These are phyloP conservation scores for Cherax quadricarinatus DNA, from an alignment of 1,140 invertebrate genomes.

Conservation along the genomic window DNA sequence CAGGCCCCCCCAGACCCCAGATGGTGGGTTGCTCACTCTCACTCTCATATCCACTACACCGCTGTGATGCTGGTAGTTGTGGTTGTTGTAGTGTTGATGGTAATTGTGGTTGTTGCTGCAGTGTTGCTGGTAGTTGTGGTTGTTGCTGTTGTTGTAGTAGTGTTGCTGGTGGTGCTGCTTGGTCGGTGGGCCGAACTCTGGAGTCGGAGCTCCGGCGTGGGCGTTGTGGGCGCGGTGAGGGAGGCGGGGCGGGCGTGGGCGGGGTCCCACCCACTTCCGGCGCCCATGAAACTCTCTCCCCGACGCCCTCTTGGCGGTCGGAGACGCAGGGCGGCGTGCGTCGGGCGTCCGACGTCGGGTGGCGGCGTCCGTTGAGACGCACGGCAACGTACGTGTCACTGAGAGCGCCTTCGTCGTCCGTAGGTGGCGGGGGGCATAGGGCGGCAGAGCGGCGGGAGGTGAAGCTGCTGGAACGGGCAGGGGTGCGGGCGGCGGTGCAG, in stretches of 20 bases:
- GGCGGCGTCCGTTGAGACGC: constrained; percentile 10
- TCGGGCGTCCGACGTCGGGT: not conserved
- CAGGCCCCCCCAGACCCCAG: constrained; percentile 52
- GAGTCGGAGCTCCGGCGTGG: constrained; percentile 55
- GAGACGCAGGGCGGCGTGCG: not conserved
- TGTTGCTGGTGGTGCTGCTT: not conserved
- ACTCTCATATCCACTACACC: constrained; percentile 50
- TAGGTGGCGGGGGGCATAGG: constrained; percentile 16
- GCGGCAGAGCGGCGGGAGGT: constrained; percentile 12
- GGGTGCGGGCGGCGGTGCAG: constrained; percentile 16
- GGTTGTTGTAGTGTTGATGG: not conserved
- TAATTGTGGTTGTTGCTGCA: not conserved
- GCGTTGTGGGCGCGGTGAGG: constrained; percentile 8
- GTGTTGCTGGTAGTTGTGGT: no score
- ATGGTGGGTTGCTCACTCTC: constrained; percentile 52
- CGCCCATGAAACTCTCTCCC: constrained; percentile 45
- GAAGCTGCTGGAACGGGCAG: constrained; percentile 57
- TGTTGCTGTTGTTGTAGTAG: not conserved
- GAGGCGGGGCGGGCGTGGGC: not conserved
- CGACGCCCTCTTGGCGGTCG: not conserved
- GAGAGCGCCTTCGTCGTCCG: constrained; percentile 62
- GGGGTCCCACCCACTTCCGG: constrained; percentile 28
- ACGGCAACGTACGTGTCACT: constrained; percentile 66
- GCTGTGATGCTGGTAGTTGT: not conserved
- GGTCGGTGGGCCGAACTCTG: constrained; percentile 22